Base-by-base conservation (phyloP, 92 coral and sea anemone genomes). In the Siderastrea radians region DNA sequence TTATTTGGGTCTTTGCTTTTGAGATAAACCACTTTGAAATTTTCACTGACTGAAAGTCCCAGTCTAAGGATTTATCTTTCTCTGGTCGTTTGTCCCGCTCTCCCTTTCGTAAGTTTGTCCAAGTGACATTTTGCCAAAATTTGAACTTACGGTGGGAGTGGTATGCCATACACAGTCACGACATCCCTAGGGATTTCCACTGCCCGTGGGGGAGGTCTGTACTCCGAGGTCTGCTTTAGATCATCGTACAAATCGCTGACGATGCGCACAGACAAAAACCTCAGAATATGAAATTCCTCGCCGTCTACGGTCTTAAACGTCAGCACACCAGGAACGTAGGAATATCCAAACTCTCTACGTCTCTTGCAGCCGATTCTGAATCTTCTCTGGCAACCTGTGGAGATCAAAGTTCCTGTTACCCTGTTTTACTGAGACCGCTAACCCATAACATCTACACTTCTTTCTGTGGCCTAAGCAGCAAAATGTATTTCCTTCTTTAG, bases 311-410 rank as follows among this genome's bases (percentile, higher is more conserved):
- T 51, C 55, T 76, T n/a, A 52, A 94, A 89, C 71, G 93, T 78
- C 17, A 94, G 69, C 15, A 94, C 95, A 1, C 70, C 95, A 3
- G 97, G 97, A 5, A 94, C 97, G 62, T 91, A 94, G 59, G 91
- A 92, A 78, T 88, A 93, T 12, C 97, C 97, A 89, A 71, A 92
- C 77, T 94, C 95, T 45, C 68, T n/a, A 10, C 91, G 92, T 26
- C 73, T 65, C 45, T 69, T 80, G 77, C 95, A 94, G 3, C 95
- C 95, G 43, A 87, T 53, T 26, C 10, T 57, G 50, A 86, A 75
- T 38, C 11, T 78, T 8, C 12, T 78, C 45, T 13, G 16, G n/a
- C 72, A 5, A n/a, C 55, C 71, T 64, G 55, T 3, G 13, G 55
- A 47, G 7, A 46, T 12, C 6, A 43, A 68, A 26, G 38, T 26